Evolutionary conservation across 2,113 vertebrate genomes (phyloP), one percentile per base, ranked within the genome.

Genomic region (Spilogale gracilis): DNA sequence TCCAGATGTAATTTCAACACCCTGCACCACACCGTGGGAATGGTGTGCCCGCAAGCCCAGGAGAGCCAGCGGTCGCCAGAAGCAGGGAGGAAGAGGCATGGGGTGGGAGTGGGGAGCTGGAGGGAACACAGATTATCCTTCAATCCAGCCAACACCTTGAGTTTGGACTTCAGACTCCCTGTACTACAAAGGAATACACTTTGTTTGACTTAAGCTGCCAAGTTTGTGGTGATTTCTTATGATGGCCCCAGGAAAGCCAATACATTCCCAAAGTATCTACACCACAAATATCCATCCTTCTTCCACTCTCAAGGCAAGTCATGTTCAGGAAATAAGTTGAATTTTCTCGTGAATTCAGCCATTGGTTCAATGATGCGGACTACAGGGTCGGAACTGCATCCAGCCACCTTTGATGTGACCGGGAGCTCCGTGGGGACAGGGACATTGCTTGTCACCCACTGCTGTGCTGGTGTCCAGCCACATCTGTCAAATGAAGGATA

Each of bases 401-500:
- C 20, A 38, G 3, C 6, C 50, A 18, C n/a, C n/a, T 60, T 50
- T 45, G 21, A 9, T 0, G 0, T 45, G 50, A 81, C 1, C 6
- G 9, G 38, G 10, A 89, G 21, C 43, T 60, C 61, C 9, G 9
- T 48, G 67, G 63, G 50, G 17, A 12, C 0, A 50, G 38, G 21
- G 38, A 5, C 23, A 21, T 10, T 14, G 16, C 23, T 45, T 7
- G 27, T 88, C 45, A 32, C 16, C 23, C 4, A 3, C 10, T 6
- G n/a, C 17, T 16, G 1, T 32, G 16, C 1, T 30, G 6, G 30
- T 25, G 2, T 38, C 17, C 11, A 45, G 2, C 9, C 0, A 3
- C 16, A 20, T 11, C 6, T 9, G 23, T 17, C 32, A 76, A 60
- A 25, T 25, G 27, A 71, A 14, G 43, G 21, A 45, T 30, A 7